A percentile compares a stretch with the other conserved stretches of the same genome.
Evolutionary conservation across 2,888 invertebrate genomes (phyloP).

Genomic region (Disparrhopalites patrizii): DNA sequence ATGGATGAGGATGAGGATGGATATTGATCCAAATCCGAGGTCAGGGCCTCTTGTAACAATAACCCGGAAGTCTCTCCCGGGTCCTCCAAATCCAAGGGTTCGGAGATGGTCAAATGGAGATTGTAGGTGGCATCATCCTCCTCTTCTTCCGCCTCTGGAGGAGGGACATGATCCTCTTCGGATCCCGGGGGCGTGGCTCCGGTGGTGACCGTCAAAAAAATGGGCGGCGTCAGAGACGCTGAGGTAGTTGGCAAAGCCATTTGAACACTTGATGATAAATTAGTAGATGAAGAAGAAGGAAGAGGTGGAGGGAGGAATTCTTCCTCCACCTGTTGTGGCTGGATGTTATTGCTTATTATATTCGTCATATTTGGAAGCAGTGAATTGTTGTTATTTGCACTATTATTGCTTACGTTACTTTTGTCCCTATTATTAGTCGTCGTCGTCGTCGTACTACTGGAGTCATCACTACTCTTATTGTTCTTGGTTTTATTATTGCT

Average conservation of each 20-base stretch:
- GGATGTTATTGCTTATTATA: too few species aligned
- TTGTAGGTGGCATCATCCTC: too few species aligned
- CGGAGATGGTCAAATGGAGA: background rate
- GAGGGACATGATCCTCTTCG: background rate
- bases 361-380: background rate
- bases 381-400: background rate
- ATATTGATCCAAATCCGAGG: too few species aligned
- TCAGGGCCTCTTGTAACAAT: background rate
- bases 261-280: conserved; percentile 1
- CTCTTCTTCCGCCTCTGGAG: background rate
- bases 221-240: background rate
- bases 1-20: too few species aligned
- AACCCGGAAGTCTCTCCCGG: background rate
- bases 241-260: background rate
- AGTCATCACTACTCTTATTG: background rate
- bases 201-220: too few species aligned
- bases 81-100: background rate
- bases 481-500: conserved; percentile 2
- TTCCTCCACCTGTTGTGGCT: too few species aligned
- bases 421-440: too few species aligned
- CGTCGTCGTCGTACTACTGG: background rate
- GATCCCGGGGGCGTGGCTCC: too few species aligned
- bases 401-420: conserved; percentile 6
- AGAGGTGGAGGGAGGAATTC: too few species aligned
- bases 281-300: background rate